Base-by-base conservation (phyloP, 1,140 invertebrate species). In the Saccostrea glomerata region DNA sequence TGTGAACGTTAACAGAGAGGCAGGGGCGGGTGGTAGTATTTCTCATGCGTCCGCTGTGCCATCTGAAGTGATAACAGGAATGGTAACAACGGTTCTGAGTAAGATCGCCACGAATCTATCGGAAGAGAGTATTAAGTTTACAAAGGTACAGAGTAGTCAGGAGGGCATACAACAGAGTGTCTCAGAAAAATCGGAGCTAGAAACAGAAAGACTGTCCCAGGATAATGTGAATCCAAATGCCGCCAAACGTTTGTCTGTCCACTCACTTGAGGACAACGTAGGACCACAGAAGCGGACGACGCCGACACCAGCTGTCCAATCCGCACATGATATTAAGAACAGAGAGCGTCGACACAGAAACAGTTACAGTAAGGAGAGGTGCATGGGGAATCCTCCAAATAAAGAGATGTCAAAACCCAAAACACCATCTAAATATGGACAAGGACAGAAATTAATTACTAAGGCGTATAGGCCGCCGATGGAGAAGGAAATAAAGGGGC, bases 181-280 rank as follows among this genome's bases (percentile, higher is more conserved):
- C 23, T 84, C 36, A 17, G 25, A 77, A 11, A 25, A 77, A 77
- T 36, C 0, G 23, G 70, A 12, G 9, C 13, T 36, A 36, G 82
- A 56, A 84, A 47, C 20, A 55, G 82, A 36, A 84, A 56, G 11
- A 54, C n/a, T 55, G 47, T 82, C 77, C 17, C 40, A 15, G 12
- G 40, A 84, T 56, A 84, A 84, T 20, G 7, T 84, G 0, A 84
- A 84, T 54, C 82, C 82, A 25, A 84, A 84, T 84, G 82, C 82
- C 23, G 20, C 20, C 36, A 84, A 84, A 84, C 40, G 11, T 5
- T 54, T 2, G 1, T n/a, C 82, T 54, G 82, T 54, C 17, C 40
- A 36, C 23, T 77, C 70, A 12, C 23, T 77, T 77, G 11, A 15
- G 30, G 70, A 77, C 13, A 30, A 77, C 11, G 9, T 36, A 12